A percentile compares a stretch with the other conserved stretches of the same genome.
phyloP scores from a whole-genome alignment of 2,113 vertebrate species.

The Heterochromis multidens region DNA sequence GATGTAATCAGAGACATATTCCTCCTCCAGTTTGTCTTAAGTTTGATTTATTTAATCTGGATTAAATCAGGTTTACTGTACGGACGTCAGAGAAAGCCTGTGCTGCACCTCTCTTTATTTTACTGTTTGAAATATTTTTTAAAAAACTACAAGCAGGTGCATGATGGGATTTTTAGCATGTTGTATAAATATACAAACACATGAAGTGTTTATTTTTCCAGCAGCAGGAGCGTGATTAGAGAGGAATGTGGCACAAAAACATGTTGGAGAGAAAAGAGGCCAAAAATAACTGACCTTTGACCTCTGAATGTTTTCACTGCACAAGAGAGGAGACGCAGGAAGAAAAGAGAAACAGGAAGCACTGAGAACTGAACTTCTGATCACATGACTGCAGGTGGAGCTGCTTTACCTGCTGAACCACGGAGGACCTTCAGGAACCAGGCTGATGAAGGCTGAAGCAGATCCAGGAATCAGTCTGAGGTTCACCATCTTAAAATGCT shows the following conservation, averaged over 20 bases:
- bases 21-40: too few relatives aligned
- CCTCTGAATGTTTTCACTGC: slow-evolving; percentile 10
- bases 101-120: too few relatives aligned
- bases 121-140: too few relatives aligned
- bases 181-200: background rate
- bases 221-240: slow-evolving; percentile 20
- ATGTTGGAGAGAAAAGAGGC: background rate
- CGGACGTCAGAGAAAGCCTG: too few relatives aligned
- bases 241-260: slow-evolving; percentile 18
- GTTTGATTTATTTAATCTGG: too few relatives aligned
- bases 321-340: background rate
- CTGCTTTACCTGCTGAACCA: accelerated
- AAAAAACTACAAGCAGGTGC: background rate
- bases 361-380: background rate
- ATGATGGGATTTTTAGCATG: background rate
- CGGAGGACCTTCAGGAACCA: accelerated
- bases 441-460: accelerated
- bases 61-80: too few relatives aligned
- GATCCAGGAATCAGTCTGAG: too few relatives aligned
- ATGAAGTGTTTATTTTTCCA: slow-evolving; percentile 6
- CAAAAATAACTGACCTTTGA: slow-evolving; percentile 24
- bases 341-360: background rate
- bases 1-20: too few relatives aligned
- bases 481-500: too few relatives aligned
- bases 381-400: accelerated